These are phyloP conservation scores for Glaucopsyche alexis DNA, from an alignment of 2,888 invertebrate genomes.

Conservation along the genomic window DNA sequence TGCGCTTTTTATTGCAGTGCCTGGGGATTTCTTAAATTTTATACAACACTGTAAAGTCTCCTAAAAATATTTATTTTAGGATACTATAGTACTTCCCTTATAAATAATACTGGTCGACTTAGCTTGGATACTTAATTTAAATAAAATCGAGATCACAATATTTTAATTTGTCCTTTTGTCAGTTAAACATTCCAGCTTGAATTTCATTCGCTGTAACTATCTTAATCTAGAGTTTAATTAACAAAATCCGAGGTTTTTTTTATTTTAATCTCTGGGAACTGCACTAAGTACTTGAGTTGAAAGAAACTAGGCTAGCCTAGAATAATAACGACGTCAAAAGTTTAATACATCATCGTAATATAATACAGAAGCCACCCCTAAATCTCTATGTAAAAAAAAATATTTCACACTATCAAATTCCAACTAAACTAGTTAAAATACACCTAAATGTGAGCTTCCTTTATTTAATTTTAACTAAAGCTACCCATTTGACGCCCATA, in stretches of 20 bases:
- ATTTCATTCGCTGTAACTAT: neutral
- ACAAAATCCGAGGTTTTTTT: neutral
- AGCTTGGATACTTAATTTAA: no score
- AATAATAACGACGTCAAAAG: neutral
- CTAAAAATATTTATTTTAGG: no score
- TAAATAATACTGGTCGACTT: no score
- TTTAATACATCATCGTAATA: constrained; percentile 1
- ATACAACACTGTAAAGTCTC: no score
- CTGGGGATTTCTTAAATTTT: neutral
- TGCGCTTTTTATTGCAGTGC: neutral
- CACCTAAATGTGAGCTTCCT: neutral
- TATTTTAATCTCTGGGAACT: no score
- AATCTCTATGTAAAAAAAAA: neutral
- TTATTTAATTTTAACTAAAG: no score
- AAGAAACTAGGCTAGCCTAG: neutral
- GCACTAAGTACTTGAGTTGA: neutral
- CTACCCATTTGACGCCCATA: no score
- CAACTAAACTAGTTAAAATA: neutral
- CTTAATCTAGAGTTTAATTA: no score
- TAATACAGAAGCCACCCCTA: constrained; percentile 2
- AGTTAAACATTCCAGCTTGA: no score
- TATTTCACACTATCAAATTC: constrained; percentile 7
- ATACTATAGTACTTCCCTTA: no score
- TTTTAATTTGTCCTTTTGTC: no score
- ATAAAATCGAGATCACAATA: no score